Evolutionary conservation across 2,888 invertebrate species (phyloP).

Genomic region (Macaria liturata): DNA sequence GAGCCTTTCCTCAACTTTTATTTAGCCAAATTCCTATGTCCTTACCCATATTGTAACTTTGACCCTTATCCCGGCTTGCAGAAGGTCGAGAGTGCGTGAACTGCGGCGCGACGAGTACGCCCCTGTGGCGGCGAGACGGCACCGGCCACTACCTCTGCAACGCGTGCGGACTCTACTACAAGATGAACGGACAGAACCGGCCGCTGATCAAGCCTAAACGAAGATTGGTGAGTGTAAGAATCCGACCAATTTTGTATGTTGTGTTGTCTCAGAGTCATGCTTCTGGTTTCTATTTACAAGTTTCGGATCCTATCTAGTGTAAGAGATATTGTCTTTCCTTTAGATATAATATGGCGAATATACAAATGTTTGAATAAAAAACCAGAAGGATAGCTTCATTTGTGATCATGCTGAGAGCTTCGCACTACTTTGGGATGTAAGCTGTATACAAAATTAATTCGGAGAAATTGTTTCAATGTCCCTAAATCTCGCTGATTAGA

Average conservation of each 20-base stretch:
- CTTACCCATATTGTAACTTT: background rate
- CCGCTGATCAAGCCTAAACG: slow-evolving; percentile 99
- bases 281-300: background rate
- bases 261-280: slow-evolving; percentile 28
- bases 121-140: slow-evolving; percentile 98
- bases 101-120: slow-evolving; percentile 99
- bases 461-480: too few relatives aligned
- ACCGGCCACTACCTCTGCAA: slow-evolving; percentile 99
- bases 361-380: too few relatives aligned
- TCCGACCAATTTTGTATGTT: slow-evolving; percentile 74
- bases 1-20: too few relatives aligned
- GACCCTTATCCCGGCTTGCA: slow-evolving; percentile 62
- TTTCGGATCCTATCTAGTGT: too few relatives aligned
- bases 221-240: slow-evolving; percentile 97
- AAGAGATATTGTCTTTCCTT: too few relatives aligned
- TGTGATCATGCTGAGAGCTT: slow-evolving; percentile 9
- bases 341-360: too few relatives aligned
- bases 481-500: too few relatives aligned
- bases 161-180: slow-evolving; percentile 99
- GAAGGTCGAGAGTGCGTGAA: slow-evolving; percentile 99
- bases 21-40: too few relatives aligned
- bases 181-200: slow-evolving; percentile 99
- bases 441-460: too few relatives aligned
- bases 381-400: background rate
- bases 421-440: slow-evolving; percentile 2